Evolutionary conservation across 2,113 vertebrate genomes (phyloP), one percentile per base, ranked within the genome.

Genomic region (Empidonax traillii): DNA sequence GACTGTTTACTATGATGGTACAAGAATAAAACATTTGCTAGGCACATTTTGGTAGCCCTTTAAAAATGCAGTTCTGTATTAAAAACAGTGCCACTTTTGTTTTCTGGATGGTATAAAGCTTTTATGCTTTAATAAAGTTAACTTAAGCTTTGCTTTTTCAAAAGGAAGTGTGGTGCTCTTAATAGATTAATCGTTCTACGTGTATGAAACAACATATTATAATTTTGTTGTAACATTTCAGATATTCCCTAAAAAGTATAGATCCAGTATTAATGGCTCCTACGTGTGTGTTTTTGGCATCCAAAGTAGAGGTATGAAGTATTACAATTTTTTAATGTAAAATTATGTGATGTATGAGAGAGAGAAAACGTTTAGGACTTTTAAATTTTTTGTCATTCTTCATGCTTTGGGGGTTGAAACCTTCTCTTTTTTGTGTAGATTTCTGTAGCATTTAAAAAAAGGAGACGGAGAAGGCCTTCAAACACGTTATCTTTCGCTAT

Each of bases 241-340:
- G 99, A 96, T 99, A 99, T 97, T 99, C 99, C 95, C 97, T 99
- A 97, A 99, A 99, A 98, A 99, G 99, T 98, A 99, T 99, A 97
- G 99, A 99, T 98, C 99, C 99, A 86, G 99, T 99, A 89, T 98
- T 99, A 96, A 99, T 99, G 99, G 99, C 99, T 97, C 99, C 99
- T 83, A 99, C 99, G 31, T 99, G 99, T 98, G 99, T 99, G 92
- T 99, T 99, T 98, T 98, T 99, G 97, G 99, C 99, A 97, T 99
- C 99, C 95, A 99, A 99, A 99, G 99, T 99, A 96, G 99, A 99
- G 99, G 99, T 99, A 98, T 97, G 96, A 93, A 97, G 94, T 90
- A 94, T 88, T 96, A 97, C 96, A 93, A 89, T 96, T 81, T 92
- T 95, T 93, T 96, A 87, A 89, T 96, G 94, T 97, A 89, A 97